These are phyloP conservation scores for Trachelus stipa DNA, from an alignment of 2,888 invertebrate genomes.

Conservation along the genomic window DNA sequence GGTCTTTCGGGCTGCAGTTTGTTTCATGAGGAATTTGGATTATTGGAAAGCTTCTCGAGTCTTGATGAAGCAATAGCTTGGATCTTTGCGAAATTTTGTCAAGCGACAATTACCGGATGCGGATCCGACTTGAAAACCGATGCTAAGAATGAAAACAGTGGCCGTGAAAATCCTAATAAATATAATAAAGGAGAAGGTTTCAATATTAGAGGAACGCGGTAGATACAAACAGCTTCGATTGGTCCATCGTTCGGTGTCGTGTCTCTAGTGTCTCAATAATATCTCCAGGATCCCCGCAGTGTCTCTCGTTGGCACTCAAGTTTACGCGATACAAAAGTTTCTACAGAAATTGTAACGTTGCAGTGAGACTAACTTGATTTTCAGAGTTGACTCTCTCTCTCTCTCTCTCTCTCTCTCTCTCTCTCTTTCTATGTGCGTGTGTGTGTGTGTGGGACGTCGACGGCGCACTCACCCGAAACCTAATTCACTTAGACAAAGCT, in stretches of 20 bases:
- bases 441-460: no score
- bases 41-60: no score
- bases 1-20: no score
- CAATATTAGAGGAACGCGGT: no score
- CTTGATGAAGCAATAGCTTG: no score
- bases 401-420: not conserved
- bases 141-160: no score
- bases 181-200: not conserved
- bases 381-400: constrained; percentile 1
- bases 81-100: no score
- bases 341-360: not conserved
- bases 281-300: not conserved
- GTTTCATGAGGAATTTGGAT: no score
- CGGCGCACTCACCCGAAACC: constrained; percentile 41
- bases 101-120: not conserved
- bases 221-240: not conserved
- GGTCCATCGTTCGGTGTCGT: not conserved
- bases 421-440: not conserved
- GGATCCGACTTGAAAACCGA: not conserved
- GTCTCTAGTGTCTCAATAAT: not conserved
- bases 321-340: not conserved
- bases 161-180: not conserved
- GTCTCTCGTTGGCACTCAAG: no score
- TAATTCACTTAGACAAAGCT: constrained; percentile 53
- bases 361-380: constrained; percentile 4